Base-by-base conservation (phyloP, 2,888 invertebrate species). In the Thera obeliscata region DNA sequence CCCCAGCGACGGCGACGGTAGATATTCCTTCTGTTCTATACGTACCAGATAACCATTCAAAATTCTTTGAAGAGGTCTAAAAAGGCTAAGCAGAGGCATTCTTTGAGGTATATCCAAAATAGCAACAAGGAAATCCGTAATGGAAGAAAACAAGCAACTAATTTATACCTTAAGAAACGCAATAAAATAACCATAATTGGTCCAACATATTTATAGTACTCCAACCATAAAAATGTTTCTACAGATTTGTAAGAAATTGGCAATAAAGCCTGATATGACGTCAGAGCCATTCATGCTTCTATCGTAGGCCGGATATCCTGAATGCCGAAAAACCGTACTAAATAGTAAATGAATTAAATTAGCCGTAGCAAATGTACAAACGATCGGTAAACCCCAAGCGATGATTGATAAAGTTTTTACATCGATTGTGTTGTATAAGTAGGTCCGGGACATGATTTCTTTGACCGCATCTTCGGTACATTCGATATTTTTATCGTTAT, bases 281-380 rank as follows among this genome's bases (percentile, higher is more conserved):
- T 67, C 63, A 67, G 38, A 36, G 12, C 33, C 52, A 50, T 52
- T 46, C n/a, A 33, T 43, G 22, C 8, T 41, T 11, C 11, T 8
- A 43, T 9, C 41, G 36, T 33, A 58, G 41, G 54, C 64, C 64
- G 67, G 64, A 67, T 33, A 63, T 70, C 67, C 62, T 67, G 61
- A 67, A 56, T 56, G 48, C 33, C 67, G 48, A 64, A 66, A 62
- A 70, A 64, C 57, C 61, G 58, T 67, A 58, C 52, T 59, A 70
- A 65, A 56, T 67, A 64, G 56, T 62, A 75, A 68, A 76, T 80
- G 73, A 81, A 83, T 84, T 76, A 83, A 76, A 82, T 80, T 81
- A 76, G 63, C 85, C 85, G 84, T 82, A 75, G 69, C 85, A 78
- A 86, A 87, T 86, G 78, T 73, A 74, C 76, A 78, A 81, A 86